Base-by-base conservation (phyloP, 35 echinoderm and acorn worm species). In the Lytechinus variegatus region DNA sequence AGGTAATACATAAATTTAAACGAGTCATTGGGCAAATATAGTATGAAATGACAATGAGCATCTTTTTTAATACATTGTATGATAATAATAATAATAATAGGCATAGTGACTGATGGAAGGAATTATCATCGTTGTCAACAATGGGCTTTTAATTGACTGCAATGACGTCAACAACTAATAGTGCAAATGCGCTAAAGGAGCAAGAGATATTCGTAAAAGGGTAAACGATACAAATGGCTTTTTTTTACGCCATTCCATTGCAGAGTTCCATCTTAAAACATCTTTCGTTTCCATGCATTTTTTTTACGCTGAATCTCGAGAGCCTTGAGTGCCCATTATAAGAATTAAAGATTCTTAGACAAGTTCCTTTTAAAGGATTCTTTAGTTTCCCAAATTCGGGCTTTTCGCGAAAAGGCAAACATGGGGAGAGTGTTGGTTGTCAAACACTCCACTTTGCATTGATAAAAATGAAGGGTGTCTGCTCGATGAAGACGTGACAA, bases 311-410 rank as follows among this genome's bases (percentile, higher is more conserved):
- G 14, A 16, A 79, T 79, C 66, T 79, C 33, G 8, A 79, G 66
- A n/a, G 66, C 66, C 66, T 79, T 79, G 66, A n/a, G 66, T 79
- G 66, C n/a, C 66, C 66, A 79, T 79, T 79, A n/a, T 79, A 79
- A 79, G 66, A 79, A 79, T 79, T 79, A 79, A 24, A 24, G 66
- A 7, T 14, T 24, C n/a, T 19, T 79, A 79, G 66, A 79, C 66
- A 79, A 79, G 66, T 24, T n/a, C 16, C 66, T 79, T 19, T 79
- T 79, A 79, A 79, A 16, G n/a, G 66, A 24, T 24, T 79, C 66
- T 79, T 79, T 79, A 79, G 66, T 16, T 79, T 79, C 19, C 66
- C 4, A 79, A 19, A 79, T 79, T 79, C 66, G 21, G 19, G 8
- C 66, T 79, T 79, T 79, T 79, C 66, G 3, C 8, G 19, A 24